Evolutionary conservation across 2,113 vertebrate species (phyloP).

Genomic region (Macquaria ambigua): DNA sequence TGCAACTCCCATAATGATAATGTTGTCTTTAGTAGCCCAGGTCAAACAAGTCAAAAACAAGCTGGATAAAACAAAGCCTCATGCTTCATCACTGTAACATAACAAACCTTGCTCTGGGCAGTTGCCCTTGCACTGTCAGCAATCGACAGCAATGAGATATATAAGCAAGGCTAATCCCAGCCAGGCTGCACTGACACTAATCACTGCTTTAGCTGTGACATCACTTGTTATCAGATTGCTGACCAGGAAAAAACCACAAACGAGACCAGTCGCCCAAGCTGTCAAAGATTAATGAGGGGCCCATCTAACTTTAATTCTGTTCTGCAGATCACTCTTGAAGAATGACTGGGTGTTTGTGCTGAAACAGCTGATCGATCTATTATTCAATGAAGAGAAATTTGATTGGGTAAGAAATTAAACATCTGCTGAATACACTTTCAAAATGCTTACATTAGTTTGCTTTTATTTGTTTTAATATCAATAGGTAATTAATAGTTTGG

Average conservation of each 20-base stretch:
- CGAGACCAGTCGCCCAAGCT: slow-evolving; percentile 21
- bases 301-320: not conserved
- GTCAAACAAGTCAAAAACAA: slow-evolving; percentile 32
- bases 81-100: slow-evolving; percentile 54
- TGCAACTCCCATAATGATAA: slow-evolving; percentile 13
- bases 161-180: slow-evolving; percentile 77
- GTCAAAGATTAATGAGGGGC: slow-evolving; percentile 33
- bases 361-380: not conserved
- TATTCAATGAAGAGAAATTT: not conserved
- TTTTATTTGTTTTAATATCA: not conserved
- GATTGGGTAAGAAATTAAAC: not conserved
- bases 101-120: slow-evolving; percentile 53
- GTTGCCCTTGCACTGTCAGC: slow-evolving; percentile 68
- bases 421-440: not conserved
- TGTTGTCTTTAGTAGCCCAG: not conserved
- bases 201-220: slow-evolving; percentile 63
- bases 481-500: not conserved
- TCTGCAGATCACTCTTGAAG: not conserved
- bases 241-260: slow-evolving; percentile 27
- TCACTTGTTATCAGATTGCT: slow-evolving; percentile 64
- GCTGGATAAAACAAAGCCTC: slow-evolving; percentile 43
- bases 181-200: slow-evolving; percentile 45
- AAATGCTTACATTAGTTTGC: not conserved
- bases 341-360: not conserved
- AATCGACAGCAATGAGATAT: slow-evolving; percentile 55